Evolutionary conservation across 2,888 invertebrate genomes (phyloP).

Genomic region (Apodemia zela): DNA sequence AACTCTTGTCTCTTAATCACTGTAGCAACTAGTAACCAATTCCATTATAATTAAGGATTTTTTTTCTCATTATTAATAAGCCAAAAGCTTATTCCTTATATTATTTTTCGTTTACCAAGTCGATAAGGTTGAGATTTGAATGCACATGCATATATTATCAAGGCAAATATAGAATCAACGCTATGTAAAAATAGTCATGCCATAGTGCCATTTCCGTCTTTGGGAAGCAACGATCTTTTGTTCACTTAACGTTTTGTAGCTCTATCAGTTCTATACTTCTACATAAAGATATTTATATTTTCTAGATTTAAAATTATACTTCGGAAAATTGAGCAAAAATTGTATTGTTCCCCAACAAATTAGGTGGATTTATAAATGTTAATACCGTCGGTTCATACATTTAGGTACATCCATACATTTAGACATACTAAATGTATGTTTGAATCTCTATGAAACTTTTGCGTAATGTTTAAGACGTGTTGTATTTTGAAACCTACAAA

Average conservation of each 20-base stretch:
- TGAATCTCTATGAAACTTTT: too few species aligned
- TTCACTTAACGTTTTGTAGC: constrained; percentile 40
- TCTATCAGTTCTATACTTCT: neutral
- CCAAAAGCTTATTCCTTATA: neutral
- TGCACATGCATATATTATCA: constrained; percentile 37
- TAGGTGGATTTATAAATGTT: too few species aligned
- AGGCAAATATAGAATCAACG: constrained; percentile 51
- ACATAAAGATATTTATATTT: neutral
- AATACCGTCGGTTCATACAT: too few species aligned
- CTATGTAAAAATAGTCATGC: constrained; percentile 64
- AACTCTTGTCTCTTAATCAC: constrained; percentile 50
- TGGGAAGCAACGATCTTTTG: constrained; percentile 62
- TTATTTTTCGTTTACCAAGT: constrained; percentile 33
- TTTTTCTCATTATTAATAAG: neutral
- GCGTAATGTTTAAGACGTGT: too few species aligned
- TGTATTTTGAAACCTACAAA: too few species aligned
- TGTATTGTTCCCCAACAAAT: too few species aligned
- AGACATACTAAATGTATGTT: too few species aligned
- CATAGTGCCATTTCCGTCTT: constrained; percentile 64
- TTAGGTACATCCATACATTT: too few species aligned
- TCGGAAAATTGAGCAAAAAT: too few species aligned
- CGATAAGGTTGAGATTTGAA: constrained; percentile 51
- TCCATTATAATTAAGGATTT: neutral
- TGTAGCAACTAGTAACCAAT: constrained; percentile 45
- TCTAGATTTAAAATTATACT: neutral